Percentiles rank a stretch among this genome's conserved stretches.
Conservation (phyloP, 2,113 vertebrate species). For the Chroicocephalus ridibundus region DNA sequence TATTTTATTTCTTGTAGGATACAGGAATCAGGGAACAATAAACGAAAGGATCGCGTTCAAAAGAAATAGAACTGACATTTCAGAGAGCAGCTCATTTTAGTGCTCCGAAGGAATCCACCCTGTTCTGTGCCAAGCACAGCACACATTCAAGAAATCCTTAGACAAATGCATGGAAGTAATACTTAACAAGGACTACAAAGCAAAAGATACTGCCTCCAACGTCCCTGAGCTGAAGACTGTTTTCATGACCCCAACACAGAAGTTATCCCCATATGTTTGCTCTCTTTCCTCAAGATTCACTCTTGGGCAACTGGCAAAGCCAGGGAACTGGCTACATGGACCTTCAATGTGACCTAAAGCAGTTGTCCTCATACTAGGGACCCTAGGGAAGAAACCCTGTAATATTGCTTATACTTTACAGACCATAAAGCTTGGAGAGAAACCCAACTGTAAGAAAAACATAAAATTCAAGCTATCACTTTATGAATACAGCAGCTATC, state of each 20-base stretch:
- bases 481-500: neutral
- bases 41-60: neutral
- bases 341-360: neutral
- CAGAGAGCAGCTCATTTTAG: neutral
- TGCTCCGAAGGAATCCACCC: neutral
- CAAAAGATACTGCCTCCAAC: neutral
- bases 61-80: neutral
- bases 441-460: neutral
- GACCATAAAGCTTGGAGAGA: neutral
- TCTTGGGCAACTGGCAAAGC: neutral
- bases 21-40: neutral
- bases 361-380: neutral
- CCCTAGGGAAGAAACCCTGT: neutral
- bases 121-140: neutral
- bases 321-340: neutral
- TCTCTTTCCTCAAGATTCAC: neutral
- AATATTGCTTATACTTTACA: neutral
- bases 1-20: neutral
- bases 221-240: neutral
- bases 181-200: neutral
- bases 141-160: neutral
- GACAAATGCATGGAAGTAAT: neutral
- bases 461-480: neutral
- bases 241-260: neutral
- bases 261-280: neutral